Base-by-base conservation (phyloP, 1,140 invertebrate genomes). In the Dendroctonus valens region DNA sequence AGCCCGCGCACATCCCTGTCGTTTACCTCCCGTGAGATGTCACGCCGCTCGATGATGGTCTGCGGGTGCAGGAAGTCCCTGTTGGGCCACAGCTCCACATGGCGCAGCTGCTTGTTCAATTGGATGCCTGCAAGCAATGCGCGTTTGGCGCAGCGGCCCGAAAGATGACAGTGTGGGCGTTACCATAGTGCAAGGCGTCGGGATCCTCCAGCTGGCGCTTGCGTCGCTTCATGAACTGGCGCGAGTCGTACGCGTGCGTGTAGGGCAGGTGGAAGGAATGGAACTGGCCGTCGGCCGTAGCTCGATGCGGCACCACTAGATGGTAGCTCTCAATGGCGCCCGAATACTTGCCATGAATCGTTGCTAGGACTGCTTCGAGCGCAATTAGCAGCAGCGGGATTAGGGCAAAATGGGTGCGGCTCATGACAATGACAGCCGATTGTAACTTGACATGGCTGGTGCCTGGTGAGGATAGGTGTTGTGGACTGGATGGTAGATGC, bases 81-180 rank as follows among this genome's bases (percentile, higher is more conserved):
- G 70, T 85, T 86, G 7, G 85, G 82, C 55, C 73, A 78, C 37
- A 87, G 71, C 65, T 82, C 79, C 40, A 85, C 65, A 57, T 83
- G 80, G 54, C 84, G 75, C 41, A 81, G 73, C 52, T 75, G 71
- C 7, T 77, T 79, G 52, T 80, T 73, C 41, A 84, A 74, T 26
- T 26, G 26, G 26, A 26, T 3, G 26, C 26, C 26, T 26, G 26
- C 26, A 26, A 26, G 26, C 26, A 26, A 1, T 2, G 26, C 26
- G 26, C 26, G 26, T 2, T 26, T 26, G 26, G 26, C 26, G n/a
- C n/a, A n/a, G n/a, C 26, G 26, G 26, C 26, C 26, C n/a, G n/a
- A n/a, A n/a, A 3, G 26, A 44, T 38, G 39, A 48, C 1, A 26
- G 26, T 26, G 26, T 1, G 26, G 26, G 26, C 26, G 26, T 26